Conservation (phyloP, 2,797 vertebrate genomes). For the Leptoclinus maculatus region DNA sequence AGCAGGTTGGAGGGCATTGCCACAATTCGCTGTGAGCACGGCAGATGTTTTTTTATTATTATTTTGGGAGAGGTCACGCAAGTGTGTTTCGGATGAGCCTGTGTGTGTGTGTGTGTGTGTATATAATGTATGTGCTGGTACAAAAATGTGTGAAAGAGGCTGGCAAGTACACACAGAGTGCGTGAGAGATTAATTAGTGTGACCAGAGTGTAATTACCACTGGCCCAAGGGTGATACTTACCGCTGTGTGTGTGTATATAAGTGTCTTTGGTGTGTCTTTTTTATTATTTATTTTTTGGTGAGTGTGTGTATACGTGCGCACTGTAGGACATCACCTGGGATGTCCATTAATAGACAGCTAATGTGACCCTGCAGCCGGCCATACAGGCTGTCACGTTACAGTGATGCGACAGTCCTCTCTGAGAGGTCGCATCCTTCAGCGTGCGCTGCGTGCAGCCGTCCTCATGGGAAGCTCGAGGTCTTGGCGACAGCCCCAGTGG, state of each 20-base stretch:
- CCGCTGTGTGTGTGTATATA: slow-evolving; percentile 23
- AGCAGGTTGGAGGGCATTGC: slow-evolving; percentile 42
- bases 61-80: slow-evolving; percentile 60
- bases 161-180: slow-evolving; percentile 36
- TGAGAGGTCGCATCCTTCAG: slow-evolving; percentile 23
- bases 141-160: slow-evolving; percentile 47
- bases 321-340: slow-evolving; percentile 46
- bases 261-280: background rate
- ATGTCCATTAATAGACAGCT: slow-evolving; percentile 53
- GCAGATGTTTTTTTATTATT: slow-evolving; percentile 60
- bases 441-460: slow-evolving; percentile 19
- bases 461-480: slow-evolving; percentile 38
- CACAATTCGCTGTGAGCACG: slow-evolving; percentile 17
- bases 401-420: slow-evolving; percentile 27
- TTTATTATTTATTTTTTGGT: background rate
- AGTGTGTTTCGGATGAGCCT: background rate
- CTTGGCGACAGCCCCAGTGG: slow-evolving; percentile 23
- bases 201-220: slow-evolving; percentile 75
- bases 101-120: background rate
- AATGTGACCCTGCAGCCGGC: slow-evolving; percentile 34
- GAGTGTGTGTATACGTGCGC: background rate
- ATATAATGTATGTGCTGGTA: slow-evolving; percentile 34
- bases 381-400: background rate
- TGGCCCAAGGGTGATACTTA: slow-evolving; percentile 64
- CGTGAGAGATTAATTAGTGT: slow-evolving; percentile 72